These are phyloP conservation scores for Drusus annulatus DNA, from an alignment of 1,140 invertebrate genomes.

Conservation along the genomic window DNA sequence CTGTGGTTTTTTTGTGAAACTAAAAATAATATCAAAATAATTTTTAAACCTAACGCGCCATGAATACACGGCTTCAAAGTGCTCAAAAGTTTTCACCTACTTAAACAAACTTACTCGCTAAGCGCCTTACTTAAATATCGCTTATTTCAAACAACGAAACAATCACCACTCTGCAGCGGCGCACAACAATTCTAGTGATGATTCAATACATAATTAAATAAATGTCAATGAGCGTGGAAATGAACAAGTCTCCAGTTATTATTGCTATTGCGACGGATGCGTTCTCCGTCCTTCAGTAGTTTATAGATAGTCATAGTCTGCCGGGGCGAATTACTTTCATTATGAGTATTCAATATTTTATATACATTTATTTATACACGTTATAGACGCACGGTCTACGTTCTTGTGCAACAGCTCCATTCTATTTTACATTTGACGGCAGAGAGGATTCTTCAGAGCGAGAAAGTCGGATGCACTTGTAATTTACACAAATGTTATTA, in stretches of 20 bases:
- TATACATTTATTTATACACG: too few relatives aligned
- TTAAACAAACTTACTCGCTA: conserved; percentile 45
- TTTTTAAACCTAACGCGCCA: conserved; percentile 38
- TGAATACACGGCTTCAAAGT: conserved; percentile 43
- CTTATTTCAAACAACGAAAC: conserved; percentile 19
- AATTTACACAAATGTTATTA: too few relatives aligned
- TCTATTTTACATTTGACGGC: too few relatives aligned
- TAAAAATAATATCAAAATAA: conserved; percentile 48
- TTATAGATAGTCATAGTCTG: neutral
- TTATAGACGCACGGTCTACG: too few relatives aligned
- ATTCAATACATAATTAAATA: neutral
- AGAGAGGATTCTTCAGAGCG: too few relatives aligned
- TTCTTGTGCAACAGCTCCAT: too few relatives aligned
- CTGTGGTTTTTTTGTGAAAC: conserved; percentile 27
- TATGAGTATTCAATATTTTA: too few relatives aligned
- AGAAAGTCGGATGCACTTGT: too few relatives aligned
- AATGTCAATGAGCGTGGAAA: neutral
- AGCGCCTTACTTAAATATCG: conserved; percentile 44
- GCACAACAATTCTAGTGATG: neutral
- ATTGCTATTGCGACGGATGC: neutral
- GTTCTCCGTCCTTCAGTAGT: neutral
- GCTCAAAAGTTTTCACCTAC: conserved; percentile 49
- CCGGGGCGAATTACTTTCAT: neutral
- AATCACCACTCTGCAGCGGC: neutral
- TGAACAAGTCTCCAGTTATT: neutral